Percentiles rank a stretch among this genome's conserved stretches.
These are phyloP conservation scores for Callyntrura guangdongensis DNA, from an alignment of 2,888 invertebrate genomes.

Conservation along the genomic window DNA sequence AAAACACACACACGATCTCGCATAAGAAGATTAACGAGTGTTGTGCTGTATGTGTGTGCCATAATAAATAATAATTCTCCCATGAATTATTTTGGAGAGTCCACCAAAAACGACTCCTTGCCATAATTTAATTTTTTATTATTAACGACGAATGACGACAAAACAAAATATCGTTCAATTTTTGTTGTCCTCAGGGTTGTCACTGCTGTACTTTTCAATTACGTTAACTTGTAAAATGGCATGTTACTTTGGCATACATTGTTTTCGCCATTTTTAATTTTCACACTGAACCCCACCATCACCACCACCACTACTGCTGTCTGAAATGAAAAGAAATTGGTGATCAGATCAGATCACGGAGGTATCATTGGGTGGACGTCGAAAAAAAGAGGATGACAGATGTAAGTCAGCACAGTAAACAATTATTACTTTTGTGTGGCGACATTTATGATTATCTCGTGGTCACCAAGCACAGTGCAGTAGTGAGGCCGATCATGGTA, in stretches of 20 bases:
- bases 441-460: neutral
- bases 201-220: too few relatives aligned
- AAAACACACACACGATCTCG: too few relatives aligned
- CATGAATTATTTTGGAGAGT: too few relatives aligned
- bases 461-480: neutral
- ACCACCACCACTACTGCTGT: neutral
- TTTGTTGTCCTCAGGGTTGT: too few relatives aligned
- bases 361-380: constrained; percentile 8
- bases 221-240: too few relatives aligned
- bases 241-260: neutral
- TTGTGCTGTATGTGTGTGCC: too few relatives aligned
- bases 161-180: too few relatives aligned
- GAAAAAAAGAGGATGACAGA: constrained; percentile 39
- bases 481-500: neutral
- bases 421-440: neutral
- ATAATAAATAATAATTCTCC: too few relatives aligned
- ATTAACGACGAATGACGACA: neutral
- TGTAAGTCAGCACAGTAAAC: constrained; percentile 10
- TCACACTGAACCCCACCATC: neutral
- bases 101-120: too few relatives aligned
- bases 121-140: neutral
- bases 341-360: neutral
- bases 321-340: neutral
- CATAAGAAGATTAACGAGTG: too few relatives aligned
- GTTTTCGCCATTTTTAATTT: neutral